A percentile compares a stretch with the other conserved stretches of the same genome.
Evolutionary conservation across 2,797 vertebrate genomes (phyloP).

Genomic region (Molossus alvarezi): DNA sequence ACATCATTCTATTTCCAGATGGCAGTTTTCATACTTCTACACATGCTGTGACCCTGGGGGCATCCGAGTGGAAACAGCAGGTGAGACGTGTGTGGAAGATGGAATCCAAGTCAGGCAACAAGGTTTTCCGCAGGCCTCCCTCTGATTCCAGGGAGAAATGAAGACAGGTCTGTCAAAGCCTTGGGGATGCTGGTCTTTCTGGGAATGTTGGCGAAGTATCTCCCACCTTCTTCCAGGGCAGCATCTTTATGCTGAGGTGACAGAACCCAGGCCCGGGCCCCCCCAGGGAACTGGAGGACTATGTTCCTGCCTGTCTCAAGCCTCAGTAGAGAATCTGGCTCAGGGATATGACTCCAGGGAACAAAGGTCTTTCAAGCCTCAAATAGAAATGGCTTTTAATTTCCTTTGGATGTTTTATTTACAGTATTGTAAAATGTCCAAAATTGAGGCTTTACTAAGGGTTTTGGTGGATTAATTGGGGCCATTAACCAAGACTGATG

Average conservation of each 20-base stretch:
- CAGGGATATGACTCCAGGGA: constrained; percentile 32
- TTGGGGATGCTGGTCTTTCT: neutral
- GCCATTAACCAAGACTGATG: constrained; percentile 72
- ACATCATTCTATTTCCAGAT: neutral
- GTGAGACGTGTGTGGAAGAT: neutral
- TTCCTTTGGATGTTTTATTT: constrained; percentile 74
- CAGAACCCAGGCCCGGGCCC: neutral
- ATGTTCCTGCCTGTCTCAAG: constrained; percentile 35
- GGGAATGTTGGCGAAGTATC: neutral
- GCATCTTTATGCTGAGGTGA: neutral
- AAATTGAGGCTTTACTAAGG: constrained; percentile 64
- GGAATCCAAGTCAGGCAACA: neutral
- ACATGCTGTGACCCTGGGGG: too few species aligned
- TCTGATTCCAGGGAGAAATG: neutral
- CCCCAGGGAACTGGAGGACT: neutral
- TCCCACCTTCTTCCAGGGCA: neutral
- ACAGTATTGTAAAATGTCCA: constrained; percentile 63
- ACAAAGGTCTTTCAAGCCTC: constrained; percentile 36
- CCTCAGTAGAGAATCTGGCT: constrained; percentile 61
- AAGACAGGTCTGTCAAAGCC: neutral
- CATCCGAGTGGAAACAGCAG: neutral
- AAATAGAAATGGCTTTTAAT: constrained; percentile 68
- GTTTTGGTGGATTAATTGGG: constrained; percentile 72
- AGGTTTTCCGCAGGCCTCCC: neutral
- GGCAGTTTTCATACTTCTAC: neutral